Base-by-base conservation (phyloP, 2,113 vertebrate genomes). In the Muscicapa adusta region DNA sequence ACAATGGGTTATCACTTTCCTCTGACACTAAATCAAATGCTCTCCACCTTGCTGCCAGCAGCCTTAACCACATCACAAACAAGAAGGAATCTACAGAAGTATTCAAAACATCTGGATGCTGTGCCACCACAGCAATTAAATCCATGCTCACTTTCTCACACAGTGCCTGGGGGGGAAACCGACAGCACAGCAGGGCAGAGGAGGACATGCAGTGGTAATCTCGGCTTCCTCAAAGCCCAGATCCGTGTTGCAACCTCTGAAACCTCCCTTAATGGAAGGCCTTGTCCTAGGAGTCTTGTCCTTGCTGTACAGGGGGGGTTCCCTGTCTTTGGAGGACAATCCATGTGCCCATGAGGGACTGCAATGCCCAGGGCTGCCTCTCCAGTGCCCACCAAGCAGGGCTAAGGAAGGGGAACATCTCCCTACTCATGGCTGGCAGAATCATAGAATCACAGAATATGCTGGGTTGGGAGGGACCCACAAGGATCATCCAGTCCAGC, bases 41-140 rank as follows among this genome's bases (percentile, higher is more conserved):
- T 86, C 72, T 57, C 57, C 70, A 93, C 92, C 88, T 86, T 67
- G 62, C 90, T 95, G 90, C 90, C 76, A 90, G 79, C 60, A 94
- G 51, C 40, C n/a, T 77, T 85, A 95, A 97, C 96, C 96, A 96
- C 94, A 96, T 93, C 94, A 96, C 90, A 96, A 88, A 94, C 85
- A 85, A 85, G 65, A 45, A 96, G 88, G 94, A 97, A 94, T 96
- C 88, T 77, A 88, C 82, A 84, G 29, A 95, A 92, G 90, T 93
- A 96, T 96, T 97, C 82, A 94, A 94, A 96, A 94, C 88, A 96
- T 96, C 88, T 97, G 90, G 88, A 90, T 90, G 88, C 84, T 96
- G 68, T 92, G 95, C 90, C 93, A 94, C 88, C 45, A 48, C 0
- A 0, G 93, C 88, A 96, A 94, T 96, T 93, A 95, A 90, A 94